A percentile compares a stretch with the other conserved stretches of the same genome.
phyloP scores from a whole-genome alignment of 2,113 vertebrate genomes.

The Leucosticte australis region DNA sequence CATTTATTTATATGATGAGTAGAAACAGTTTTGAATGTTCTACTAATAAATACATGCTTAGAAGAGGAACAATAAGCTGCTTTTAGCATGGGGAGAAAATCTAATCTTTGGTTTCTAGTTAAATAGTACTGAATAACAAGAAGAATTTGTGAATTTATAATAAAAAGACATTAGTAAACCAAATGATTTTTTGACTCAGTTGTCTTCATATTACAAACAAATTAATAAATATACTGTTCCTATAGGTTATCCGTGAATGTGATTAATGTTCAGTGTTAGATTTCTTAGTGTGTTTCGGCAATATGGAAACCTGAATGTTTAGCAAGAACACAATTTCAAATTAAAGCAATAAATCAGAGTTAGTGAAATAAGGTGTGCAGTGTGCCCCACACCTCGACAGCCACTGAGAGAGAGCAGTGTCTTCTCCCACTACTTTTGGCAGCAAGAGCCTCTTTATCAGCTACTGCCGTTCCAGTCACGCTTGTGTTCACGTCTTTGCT shows the following conservation, averaged over 20 bases:
- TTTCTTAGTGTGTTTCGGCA: constrained; percentile 50
- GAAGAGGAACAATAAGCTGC: not conserved
- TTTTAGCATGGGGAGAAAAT: not conserved
- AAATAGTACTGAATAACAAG: constrained; percentile 26
- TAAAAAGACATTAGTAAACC: constrained; percentile 40
- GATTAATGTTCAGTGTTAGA: constrained; percentile 70
- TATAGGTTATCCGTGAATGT: constrained; percentile 50
- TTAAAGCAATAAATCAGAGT: constrained; percentile 72
- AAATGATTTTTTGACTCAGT: constrained; percentile 52
- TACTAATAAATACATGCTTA: not conserved
- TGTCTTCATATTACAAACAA: constrained; percentile 42
- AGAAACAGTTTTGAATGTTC: not conserved
- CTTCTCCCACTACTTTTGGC: constrained; percentile 53
- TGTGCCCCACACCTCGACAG: constrained; percentile 16
- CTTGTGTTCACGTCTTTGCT: constrained; percentile 75
- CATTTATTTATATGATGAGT: not conserved
- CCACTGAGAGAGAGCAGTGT: not conserved
- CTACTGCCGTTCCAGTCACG: constrained; percentile 73
- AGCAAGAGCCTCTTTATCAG: constrained; percentile 65
- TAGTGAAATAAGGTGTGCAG: constrained; percentile 43
- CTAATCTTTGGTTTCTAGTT: not conserved
- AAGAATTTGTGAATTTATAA: constrained; percentile 37
- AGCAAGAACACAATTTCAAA: constrained; percentile 35
- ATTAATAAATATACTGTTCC: constrained; percentile 54
- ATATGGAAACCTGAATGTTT: constrained; percentile 50